Percentiles rank a stretch among this genome's conserved stretches.
Evolutionary conservation across 35 echinoderm and acorn worm species (phyloP).

Genomic region (Nesometra sesokonis): DNA sequence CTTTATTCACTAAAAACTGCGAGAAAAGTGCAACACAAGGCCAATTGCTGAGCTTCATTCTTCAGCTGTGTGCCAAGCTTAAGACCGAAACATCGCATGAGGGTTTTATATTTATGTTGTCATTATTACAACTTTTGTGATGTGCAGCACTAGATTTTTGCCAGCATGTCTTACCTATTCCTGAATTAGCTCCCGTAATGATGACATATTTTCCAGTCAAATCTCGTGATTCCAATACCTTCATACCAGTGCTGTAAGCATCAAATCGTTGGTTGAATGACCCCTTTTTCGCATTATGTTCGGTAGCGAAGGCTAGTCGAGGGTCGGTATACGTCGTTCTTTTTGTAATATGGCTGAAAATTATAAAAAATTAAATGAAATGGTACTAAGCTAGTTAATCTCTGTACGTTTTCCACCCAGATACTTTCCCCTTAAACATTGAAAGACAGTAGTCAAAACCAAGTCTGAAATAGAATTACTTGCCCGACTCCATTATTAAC

Average conservation of each 20-base stretch:
- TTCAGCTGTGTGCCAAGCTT: no score
- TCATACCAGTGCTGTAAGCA: slow-evolving; percentile 63
- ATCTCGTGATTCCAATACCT: slow-evolving; percentile 84
- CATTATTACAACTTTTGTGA: no score
- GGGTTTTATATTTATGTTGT: no score
- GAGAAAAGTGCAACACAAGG: no score
- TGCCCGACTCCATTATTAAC: no score
- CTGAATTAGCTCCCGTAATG: slow-evolving; percentile 84
- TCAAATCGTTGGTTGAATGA: slow-evolving; percentile 81
- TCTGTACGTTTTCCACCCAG: background rate
- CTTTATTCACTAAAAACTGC: no score
- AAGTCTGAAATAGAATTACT: background rate
- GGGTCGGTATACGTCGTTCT: slow-evolving; percentile 92
- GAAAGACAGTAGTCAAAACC: background rate
- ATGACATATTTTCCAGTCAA: slow-evolving; percentile 82
- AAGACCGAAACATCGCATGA: no score
- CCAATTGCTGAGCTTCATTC: no score
- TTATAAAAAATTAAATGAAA: background rate
- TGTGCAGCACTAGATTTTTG: no score
- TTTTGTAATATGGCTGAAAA: slow-evolving; percentile 76
- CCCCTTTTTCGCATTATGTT: slow-evolving; percentile 41
- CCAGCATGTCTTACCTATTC: slow-evolving; percentile 91
- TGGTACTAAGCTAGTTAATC: background rate
- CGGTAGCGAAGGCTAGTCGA: slow-evolving; percentile 79
- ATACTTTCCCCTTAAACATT: background rate